Base-by-base conservation (phyloP, 2,113 vertebrate species). In the Oophaga pumilio region DNA sequence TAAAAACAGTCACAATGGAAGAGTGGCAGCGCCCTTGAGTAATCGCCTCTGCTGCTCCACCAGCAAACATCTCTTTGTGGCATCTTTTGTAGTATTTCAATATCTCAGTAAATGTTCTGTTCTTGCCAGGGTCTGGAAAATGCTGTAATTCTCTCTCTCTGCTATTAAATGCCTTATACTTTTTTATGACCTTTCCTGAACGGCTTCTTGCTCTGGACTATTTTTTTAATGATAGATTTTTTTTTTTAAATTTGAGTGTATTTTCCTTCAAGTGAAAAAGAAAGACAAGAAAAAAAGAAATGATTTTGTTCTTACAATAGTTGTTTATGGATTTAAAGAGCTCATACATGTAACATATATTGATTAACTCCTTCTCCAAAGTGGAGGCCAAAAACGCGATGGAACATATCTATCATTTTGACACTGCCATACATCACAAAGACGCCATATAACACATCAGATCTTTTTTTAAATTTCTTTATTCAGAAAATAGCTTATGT, bases 131-230 rank as follows among this genome's bases (percentile, higher is more conserved):
- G 60, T 53, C 12, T 18, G 8, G 20, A 28, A 53, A 50, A 85
- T 43, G 68, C 50, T 59, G 17, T 49, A 50, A 76, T 76, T 76
- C 57, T 11, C 2, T 9, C 57, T 9, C 57, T 60, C 71, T 43
- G 11, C 69, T 60, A 60, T 76, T 85, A 85, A 85, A 85, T 85
- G 83, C 60, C 71, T 60, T n/a, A 59, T 24, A 76, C 53, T 60
- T 76, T 59, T 5, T 13, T 14, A 4, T 85, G 83, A 83, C 64
- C 49, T 56, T 71, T 53, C 12, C 64, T 33, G 22, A 71, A 71
- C 3, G 24, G 24, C 56, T 28, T 56, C 18, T 78, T 26, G 11
- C 56, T 26, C 7, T 18, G 2, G 82, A 53, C 15, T 14, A 20
- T 84, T 71, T 84, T 7, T 66, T 9, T 12, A 52, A 28, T 13